Percentiles rank a stretch among this genome's conserved stretches.
These are phyloP conservation scores for Epinephelus lanceolatus DNA, from an alignment of 2,113 vertebrate genomes.

Conservation along the genomic window DNA sequence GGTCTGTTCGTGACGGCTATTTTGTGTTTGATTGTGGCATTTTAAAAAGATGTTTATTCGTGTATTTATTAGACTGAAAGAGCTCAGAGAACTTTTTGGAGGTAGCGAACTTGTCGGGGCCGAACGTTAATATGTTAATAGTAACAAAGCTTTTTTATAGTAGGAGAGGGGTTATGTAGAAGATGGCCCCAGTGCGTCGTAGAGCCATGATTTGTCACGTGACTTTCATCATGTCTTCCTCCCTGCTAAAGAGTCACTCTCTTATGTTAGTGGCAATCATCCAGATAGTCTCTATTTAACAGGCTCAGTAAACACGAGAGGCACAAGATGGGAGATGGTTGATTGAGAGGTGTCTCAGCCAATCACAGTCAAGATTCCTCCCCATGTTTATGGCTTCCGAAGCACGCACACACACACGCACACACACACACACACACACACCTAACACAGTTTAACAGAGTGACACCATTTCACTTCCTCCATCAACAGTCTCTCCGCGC, in stretches of 20 bases:
- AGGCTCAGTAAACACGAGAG: neutral
- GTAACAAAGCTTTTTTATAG: too few species aligned
- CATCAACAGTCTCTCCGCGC: constrained; percentile 3
- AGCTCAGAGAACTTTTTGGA: too few species aligned
- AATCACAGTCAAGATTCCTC: neutral
- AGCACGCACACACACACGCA: neutral
- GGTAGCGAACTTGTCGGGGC: too few species aligned
- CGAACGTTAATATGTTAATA: too few species aligned
- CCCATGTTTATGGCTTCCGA: neutral
- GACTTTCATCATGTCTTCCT: neutral
- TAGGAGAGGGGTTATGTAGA: too few species aligned
- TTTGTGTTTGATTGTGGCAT: too few species aligned
- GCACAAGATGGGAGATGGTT: neutral
- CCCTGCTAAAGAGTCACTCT: neutral
- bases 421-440: neutral
- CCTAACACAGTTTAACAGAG: neutral
- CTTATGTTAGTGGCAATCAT: neutral
- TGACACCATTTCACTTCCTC: constrained; percentile 40
- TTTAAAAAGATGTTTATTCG: too few species aligned
- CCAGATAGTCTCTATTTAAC: neutral
- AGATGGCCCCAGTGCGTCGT: too few species aligned
- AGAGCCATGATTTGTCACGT: neutral
- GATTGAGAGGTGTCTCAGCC: neutral
- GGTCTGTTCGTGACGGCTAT: too few species aligned
- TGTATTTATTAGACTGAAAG: too few species aligned